Evolutionary conservation across 2,888 invertebrate species (phyloP).

Genomic region (Alsophila aescularia): DNA sequence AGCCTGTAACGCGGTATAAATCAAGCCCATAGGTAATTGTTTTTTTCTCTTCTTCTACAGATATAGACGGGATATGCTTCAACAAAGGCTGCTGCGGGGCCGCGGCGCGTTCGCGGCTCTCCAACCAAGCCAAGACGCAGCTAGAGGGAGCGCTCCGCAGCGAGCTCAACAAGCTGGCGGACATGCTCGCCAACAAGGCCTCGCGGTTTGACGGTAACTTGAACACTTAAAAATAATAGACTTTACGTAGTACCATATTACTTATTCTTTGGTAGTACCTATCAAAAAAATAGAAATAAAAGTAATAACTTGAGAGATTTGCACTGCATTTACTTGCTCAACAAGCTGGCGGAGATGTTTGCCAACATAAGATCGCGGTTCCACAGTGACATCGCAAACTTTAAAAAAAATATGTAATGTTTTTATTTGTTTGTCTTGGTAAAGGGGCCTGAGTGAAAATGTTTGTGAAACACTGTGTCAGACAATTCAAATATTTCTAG

Average conservation of each 20-base stretch:
- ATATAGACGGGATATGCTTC: conserved; percentile 82
- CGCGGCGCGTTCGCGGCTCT: conserved; percentile 85
- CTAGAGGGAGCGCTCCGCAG: conserved; percentile 90
- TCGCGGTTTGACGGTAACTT: conserved; percentile 91
- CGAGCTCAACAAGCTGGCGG: conserved; percentile 89
- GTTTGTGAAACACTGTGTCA: background rate
- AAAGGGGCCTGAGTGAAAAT: background rate
- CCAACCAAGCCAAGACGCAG: conserved; percentile 88
- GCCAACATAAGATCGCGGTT: conserved; percentile 91
- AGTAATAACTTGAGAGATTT: no score
- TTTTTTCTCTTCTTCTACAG: conserved; percentile 49
- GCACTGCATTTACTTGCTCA: no score
- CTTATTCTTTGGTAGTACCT: no score
- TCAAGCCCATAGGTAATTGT: no score
- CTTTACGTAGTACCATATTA: no score
- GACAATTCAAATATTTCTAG: background rate
- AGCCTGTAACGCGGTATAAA: no score
- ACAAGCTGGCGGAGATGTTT: conserved; percentile 89
- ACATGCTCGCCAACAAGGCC: conserved; percentile 90
- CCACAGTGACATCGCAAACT: conserved; percentile 86
- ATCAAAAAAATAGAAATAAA: no score
- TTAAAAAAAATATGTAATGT: no score
- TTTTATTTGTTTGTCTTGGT: no score
- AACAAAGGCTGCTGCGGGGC: conserved; percentile 87
- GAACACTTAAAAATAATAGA: no score